phyloP scores from a whole-genome alignment of 2,113 vertebrate genomes.

The Prunella himalayana region DNA sequence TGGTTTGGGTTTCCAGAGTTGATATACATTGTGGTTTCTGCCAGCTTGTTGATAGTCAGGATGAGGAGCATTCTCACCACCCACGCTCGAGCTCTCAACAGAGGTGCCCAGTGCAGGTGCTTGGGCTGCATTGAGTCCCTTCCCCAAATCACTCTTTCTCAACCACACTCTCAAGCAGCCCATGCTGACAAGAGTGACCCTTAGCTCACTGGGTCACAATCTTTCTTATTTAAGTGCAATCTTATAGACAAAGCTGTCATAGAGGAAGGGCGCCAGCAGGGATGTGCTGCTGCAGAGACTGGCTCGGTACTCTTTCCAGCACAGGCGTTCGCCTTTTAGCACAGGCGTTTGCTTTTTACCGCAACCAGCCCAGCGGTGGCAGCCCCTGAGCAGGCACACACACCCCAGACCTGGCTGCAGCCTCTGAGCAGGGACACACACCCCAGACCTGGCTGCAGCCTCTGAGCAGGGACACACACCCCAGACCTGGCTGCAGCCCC shows the following conservation, averaged over 20 bases:
- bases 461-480: no score
- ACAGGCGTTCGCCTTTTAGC: neutral
- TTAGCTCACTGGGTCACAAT: no score
- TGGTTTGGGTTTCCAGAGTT: neutral
- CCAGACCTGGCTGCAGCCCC: no score
- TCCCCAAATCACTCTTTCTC: neutral
- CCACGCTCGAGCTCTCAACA: rapidly evolving
- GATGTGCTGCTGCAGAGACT: neutral
- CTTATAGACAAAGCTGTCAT: rapidly evolving
- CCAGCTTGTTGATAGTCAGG: neutral
- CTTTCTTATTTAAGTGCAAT: neutral
- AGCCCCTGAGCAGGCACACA: neutral
- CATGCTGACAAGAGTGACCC: neutral
- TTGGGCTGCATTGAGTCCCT: neutral
- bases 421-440: no score
- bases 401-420: no score
- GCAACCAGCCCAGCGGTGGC: neutral
- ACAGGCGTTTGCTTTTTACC: neutral
- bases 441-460: no score
- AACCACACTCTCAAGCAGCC: neutral
- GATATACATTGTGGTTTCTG: neutral
- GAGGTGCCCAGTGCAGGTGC: neutral
- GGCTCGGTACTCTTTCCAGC: neutral
- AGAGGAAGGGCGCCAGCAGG: neutral
- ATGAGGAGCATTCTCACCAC: neutral